phyloP scores from a whole-genome alignment of 2,797 vertebrate species.

The Pagetopsis macropterus region DNA sequence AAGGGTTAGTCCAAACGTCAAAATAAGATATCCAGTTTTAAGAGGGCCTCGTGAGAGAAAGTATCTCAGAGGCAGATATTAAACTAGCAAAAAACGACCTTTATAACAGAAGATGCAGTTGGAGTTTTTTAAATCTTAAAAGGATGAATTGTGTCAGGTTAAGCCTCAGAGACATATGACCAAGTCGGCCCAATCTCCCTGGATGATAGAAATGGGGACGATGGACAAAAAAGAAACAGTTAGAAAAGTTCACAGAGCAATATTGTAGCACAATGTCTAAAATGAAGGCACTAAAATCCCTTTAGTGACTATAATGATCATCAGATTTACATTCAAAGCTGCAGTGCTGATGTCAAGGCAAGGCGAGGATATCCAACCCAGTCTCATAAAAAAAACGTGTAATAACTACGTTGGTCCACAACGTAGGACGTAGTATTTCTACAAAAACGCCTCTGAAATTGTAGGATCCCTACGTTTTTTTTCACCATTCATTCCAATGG shows the following conservation, averaged over 20 bases:
- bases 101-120: too few relatives aligned
- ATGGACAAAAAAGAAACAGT: not conserved
- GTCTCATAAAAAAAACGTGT: too few relatives aligned
- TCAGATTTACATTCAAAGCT: conserved; percentile 17
- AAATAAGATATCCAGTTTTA: not conserved
- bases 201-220: not conserved
- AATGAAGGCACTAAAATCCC: not conserved
- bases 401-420: too few relatives aligned
- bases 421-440: too few relatives aligned
- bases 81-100: not conserved
- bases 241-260: not conserved
- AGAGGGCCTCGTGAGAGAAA: not conserved
- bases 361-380: not conserved
- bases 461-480: too few relatives aligned
- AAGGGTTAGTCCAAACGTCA: conserved; percentile 4
- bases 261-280: not conserved
- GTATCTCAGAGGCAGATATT: not conserved
- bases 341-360: conserved; percentile 7
- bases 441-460: too few relatives aligned
- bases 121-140: not conserved
- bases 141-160: not conserved
- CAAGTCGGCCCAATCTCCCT: not conserved
- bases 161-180: not conserved
- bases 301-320: conserved; percentile 21
- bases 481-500: too few relatives aligned